Evolutionary conservation across 2,888 invertebrate species (phyloP).

Genomic region (Strigamia crassipes): DNA sequence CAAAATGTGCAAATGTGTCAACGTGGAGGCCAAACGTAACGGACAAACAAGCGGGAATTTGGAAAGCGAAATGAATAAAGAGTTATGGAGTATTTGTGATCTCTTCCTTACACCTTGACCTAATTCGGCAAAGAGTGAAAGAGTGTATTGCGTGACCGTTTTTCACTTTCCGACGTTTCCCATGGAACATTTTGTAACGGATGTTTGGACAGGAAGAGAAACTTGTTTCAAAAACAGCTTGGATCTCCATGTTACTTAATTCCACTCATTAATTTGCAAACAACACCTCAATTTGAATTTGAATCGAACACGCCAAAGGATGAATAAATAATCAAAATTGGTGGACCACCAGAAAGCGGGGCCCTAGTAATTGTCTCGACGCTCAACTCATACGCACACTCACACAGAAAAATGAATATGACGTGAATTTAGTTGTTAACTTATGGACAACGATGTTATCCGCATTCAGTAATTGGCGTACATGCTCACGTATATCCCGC

Average conservation of each 20-base stretch:
- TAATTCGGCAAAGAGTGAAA: constrained; percentile 6
- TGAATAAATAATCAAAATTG: neutral
- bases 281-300: neutral
- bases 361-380: too few relatives aligned
- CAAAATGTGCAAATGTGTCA: constrained; percentile 7
- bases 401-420: too few relatives aligned
- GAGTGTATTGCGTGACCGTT: constrained; percentile 33
- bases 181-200: constrained; percentile 24
- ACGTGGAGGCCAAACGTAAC: neutral
- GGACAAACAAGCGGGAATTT: neutral
- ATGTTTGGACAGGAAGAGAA: constrained; percentile 19
- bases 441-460: too few relatives aligned
- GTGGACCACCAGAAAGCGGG: too few relatives aligned
- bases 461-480: too few relatives aligned
- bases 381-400: too few relatives aligned
- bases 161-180: neutral
- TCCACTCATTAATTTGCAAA: neutral
- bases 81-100: constrained; percentile 18
- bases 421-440: too few relatives aligned
- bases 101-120: constrained; percentile 38
- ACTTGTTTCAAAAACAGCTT: neutral
- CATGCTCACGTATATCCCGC: too few relatives aligned
- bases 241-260: neutral
- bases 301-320: neutral
- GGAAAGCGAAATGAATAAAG: neutral